Evolutionary conservation across 2,797 vertebrate species (phyloP).

Genomic region (Parauchenoglanis punctatus): DNA sequence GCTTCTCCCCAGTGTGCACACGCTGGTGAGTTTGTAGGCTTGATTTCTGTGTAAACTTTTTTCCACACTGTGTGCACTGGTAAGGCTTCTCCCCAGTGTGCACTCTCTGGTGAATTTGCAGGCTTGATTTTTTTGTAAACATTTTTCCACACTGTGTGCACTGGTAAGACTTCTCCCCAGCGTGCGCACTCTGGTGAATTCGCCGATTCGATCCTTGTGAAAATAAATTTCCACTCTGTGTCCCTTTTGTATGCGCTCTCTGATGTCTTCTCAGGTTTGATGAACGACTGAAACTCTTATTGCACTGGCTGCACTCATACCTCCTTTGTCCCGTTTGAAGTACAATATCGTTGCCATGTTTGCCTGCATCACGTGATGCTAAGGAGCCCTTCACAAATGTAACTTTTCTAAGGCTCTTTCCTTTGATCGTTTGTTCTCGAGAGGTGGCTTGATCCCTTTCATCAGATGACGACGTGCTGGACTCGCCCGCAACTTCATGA

Average conservation of each 20-base stretch:
- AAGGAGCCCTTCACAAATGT: background rate
- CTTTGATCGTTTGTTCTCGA: background rate
- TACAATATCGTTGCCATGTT: background rate
- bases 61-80: background rate
- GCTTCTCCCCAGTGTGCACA: background rate
- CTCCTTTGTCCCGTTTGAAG: background rate
- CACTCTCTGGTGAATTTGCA: background rate
- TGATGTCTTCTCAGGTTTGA: background rate
- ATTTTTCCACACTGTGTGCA: background rate
- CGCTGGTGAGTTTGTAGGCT: background rate
- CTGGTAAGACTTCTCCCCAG: background rate
- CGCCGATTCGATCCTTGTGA: background rate
- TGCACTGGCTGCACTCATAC: background rate
- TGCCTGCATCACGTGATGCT: background rate
- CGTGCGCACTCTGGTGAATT: background rate
- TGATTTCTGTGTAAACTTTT: background rate
- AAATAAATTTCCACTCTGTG: too few species aligned
- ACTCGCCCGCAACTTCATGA: background rate
- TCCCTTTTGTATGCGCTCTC: background rate
- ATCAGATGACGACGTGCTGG: background rate
- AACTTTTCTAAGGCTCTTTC: background rate
- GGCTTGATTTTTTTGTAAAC: background rate
- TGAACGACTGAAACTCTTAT: background rate
- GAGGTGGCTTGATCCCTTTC: background rate
- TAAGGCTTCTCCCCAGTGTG: slow-evolving; percentile 1